These are phyloP conservation scores for Regulus satrapa DNA, from an alignment of 2,113 vertebrate species.

Conservation along the genomic window DNA sequence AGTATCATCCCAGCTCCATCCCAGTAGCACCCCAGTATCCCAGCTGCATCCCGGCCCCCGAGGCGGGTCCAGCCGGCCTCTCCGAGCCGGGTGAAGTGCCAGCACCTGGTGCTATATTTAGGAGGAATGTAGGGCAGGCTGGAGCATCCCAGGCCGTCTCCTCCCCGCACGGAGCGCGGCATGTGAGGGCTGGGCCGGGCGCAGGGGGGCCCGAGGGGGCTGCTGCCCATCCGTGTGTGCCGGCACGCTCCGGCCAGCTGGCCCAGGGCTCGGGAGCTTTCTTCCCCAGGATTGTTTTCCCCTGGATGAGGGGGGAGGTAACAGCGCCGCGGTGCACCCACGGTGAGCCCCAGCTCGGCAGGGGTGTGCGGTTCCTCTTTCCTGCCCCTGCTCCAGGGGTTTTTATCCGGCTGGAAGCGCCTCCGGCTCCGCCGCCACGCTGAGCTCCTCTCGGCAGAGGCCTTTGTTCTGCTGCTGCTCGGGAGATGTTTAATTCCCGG, in stretches of 20 bases:
- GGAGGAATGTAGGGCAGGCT: conserved; percentile 21
- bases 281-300: not conserved
- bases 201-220: not conserved
- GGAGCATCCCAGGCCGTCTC: not conserved
- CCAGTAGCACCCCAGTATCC: not conserved
- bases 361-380: not conserved
- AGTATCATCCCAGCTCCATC: not conserved
- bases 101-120: conserved; percentile 2
- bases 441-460: not conserved
- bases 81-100: accelerated
- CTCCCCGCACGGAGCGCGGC: not conserved
- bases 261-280: accelerated
- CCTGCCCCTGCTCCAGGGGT: not conserved
- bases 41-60: accelerated
- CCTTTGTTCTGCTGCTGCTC: conserved; percentile 18
- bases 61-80: not conserved
- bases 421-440: not conserved
- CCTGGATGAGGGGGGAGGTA: accelerated
- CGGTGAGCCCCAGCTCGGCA: accelerated
- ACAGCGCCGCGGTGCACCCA: accelerated
- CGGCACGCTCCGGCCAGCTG: not conserved
- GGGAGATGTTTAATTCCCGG: not conserved
- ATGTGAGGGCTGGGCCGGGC: not conserved
- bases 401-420: not conserved
- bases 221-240: not conserved